These are phyloP conservation scores for Xiphias gladius DNA, from an alignment of 2,113 vertebrate genomes.

Conservation along the genomic window DNA sequence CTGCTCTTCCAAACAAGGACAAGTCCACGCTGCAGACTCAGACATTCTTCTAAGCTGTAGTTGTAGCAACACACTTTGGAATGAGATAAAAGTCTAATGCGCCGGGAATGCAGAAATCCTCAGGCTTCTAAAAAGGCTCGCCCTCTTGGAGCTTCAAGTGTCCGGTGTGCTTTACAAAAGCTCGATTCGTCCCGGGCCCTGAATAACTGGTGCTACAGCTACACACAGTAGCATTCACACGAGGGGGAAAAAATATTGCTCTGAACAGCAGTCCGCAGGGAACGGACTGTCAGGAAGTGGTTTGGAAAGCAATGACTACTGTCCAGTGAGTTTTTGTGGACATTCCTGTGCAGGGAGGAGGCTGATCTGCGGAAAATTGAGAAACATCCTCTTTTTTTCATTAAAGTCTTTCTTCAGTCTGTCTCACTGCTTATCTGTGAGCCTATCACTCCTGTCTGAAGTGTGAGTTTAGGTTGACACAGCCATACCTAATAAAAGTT, in stretches of 20 bases:
- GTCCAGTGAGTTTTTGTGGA: conserved; percentile 66
- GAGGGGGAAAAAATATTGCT: neutral
- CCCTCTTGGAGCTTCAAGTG: conserved; percentile 15
- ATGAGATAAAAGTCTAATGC: conserved; percentile 53
- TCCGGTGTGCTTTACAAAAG: conserved; percentile 44
- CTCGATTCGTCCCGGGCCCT: conserved; percentile 53
- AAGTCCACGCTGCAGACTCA: conserved; percentile 52
- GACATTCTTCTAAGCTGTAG: conserved; percentile 58
- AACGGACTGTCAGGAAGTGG: conserved; percentile 71
- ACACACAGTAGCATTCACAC: conserved; percentile 46
- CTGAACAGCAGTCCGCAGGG: conserved; percentile 15
- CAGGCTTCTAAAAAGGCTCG: conserved; percentile 16
- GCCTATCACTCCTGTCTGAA: neutral
- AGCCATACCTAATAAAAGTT: neutral
- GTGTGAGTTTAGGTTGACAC: neutral
- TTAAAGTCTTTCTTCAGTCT: neutral
- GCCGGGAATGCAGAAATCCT: conserved; percentile 45
- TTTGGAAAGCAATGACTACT: conserved; percentile 59
- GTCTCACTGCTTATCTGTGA: neutral
- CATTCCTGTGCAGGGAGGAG: conserved; percentile 77
- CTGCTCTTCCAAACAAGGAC: conserved; percentile 79
- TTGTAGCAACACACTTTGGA: conserved; percentile 72
- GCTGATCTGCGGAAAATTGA: conserved; percentile 18
- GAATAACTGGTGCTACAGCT: conserved; percentile 29
- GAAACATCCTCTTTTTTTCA: conserved; percentile 34